Percentiles rank a stretch among this genome's conserved stretches.
Evolutionary conservation across 2,888 invertebrate species (phyloP).

Genomic region (Stramonita haemastoma): DNA sequence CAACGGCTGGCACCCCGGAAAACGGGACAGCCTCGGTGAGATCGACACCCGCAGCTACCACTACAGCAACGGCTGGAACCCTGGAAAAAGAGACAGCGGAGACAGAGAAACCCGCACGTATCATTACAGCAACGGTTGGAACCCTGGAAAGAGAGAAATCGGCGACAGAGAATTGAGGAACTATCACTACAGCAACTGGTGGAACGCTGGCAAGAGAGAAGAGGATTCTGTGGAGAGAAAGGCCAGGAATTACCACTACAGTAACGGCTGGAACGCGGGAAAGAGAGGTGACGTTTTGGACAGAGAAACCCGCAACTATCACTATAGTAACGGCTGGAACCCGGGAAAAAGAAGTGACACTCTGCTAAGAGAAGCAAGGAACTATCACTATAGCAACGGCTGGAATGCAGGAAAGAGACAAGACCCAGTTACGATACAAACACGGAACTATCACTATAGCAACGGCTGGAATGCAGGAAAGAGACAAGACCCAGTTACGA

Average conservation of each 20-base stretch:
- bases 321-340: slow-evolving; percentile 11
- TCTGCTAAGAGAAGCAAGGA: neutral
- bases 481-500: neutral
- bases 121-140: slow-evolving; percentile 71
- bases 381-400: slow-evolving; percentile 14
- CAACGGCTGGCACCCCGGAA: slow-evolving; percentile 75
- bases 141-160: slow-evolving; percentile 62
- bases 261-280: neutral
- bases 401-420: neutral
- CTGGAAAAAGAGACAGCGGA: neutral
- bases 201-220: neutral
- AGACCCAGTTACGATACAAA: neutral
- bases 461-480: neutral
- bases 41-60: neutral
- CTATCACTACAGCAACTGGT: neutral
- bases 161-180: neutral
- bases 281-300: neutral
- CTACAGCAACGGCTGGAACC: slow-evolving; percentile 12
- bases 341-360: neutral
- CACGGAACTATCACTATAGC: slow-evolving; percentile 13
- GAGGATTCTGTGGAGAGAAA: neutral
- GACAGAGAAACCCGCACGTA: slow-evolving; percentile 9
- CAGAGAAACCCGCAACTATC: neutral
- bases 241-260: too few relatives aligned
- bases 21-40: slow-evolving; percentile 43